These are phyloP conservation scores for Dusona sp. DNA, from an alignment of 2,888 invertebrate genomes.

Conservation along the genomic window DNA sequence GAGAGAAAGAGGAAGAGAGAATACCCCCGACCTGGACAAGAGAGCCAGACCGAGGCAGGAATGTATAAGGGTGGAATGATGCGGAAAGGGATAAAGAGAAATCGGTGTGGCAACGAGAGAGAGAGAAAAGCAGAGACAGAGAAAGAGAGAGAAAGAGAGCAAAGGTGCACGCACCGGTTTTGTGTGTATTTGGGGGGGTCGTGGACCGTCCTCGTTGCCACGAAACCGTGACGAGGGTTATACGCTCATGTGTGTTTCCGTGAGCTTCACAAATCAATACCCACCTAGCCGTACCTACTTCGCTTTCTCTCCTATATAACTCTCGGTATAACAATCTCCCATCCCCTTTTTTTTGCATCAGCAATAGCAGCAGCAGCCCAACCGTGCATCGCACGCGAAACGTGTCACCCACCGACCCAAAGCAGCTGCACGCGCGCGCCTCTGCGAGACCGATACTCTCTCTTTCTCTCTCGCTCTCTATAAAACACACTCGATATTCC, in stretches of 20 bases:
- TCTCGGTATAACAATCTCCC: constrained; percentile 41
- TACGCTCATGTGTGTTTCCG: constrained; percentile 68
- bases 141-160: constrained; percentile 34
- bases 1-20: constrained; percentile 7
- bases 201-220: constrained; percentile 68
- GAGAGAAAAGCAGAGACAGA: constrained; percentile 6
- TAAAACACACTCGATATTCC: background rate
- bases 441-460: background rate
- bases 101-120: constrained; percentile 40
- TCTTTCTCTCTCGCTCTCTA: background rate
- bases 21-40: constrained; percentile 65
- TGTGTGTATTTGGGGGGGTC: constrained; percentile 63
- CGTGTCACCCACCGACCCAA: constrained; percentile 82
- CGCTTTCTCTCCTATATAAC: constrained; percentile 34
- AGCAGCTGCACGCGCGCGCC: constrained; percentile 69
- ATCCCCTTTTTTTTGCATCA: constrained; percentile 17
- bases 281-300: constrained; percentile 70
- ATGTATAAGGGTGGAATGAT: constrained; percentile 54
- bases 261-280: constrained; percentile 82
- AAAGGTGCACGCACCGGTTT: constrained; percentile 62
- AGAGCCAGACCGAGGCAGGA: constrained; percentile 59
- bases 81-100: constrained; percentile 39
- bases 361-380: background rate
- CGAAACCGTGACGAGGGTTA: constrained; percentile 71
- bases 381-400: constrained; percentile 73